These are phyloP conservation scores for Esox lucius DNA, from an alignment of 2,797 vertebrate genomes.

Conservation along the genomic window DNA sequence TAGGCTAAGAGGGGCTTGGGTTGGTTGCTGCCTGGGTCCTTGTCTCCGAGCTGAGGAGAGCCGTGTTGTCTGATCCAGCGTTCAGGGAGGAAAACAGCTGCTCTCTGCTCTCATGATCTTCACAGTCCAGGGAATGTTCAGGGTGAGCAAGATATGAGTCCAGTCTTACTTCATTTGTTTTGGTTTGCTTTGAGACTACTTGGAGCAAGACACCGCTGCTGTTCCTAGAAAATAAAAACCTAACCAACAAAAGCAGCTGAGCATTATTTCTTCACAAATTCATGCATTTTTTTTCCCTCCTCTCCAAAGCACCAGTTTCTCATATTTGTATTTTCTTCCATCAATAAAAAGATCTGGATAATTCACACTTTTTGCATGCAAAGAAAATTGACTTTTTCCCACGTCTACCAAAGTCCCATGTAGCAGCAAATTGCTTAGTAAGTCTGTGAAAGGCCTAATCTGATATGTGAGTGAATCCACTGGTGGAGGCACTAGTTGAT, in stretches of 20 bases:
- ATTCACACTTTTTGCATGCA: constrained; percentile 78
- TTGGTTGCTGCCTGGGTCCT: constrained; percentile 54
- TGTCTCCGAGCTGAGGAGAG: constrained; percentile 27
- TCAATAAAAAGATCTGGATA: constrained; percentile 67
- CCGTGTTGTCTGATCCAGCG: constrained; percentile 42
- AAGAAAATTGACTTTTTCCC: constrained; percentile 63
- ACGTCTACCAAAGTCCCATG: constrained; percentile 47
- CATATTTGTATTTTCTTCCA: constrained; percentile 37
- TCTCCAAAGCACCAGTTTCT: constrained; percentile 69
- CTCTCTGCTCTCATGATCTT: constrained; percentile 62
- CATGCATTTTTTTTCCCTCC: constrained; percentile 77
- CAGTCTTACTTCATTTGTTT: constrained; percentile 65
- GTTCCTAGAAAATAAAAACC: constrained; percentile 52
- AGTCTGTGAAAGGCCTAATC: constrained; percentile 74
- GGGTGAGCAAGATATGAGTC: constrained; percentile 57
- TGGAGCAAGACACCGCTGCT: constrained; percentile 58
- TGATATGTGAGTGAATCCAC: constrained; percentile 76
- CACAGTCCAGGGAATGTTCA: constrained; percentile 72
- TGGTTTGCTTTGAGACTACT: constrained; percentile 62
- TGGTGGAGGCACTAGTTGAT: constrained; percentile 76
- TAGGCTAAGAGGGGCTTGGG: constrained; percentile 46
- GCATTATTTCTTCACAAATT: constrained; percentile 61
- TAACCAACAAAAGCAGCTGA: constrained; percentile 69
- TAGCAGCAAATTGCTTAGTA: constrained; percentile 70
- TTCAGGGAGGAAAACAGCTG: constrained; percentile 46